These are phyloP conservation scores for Potorous gilbertii DNA, from an alignment of 2,797 vertebrate species.

Conservation along the genomic window DNA sequence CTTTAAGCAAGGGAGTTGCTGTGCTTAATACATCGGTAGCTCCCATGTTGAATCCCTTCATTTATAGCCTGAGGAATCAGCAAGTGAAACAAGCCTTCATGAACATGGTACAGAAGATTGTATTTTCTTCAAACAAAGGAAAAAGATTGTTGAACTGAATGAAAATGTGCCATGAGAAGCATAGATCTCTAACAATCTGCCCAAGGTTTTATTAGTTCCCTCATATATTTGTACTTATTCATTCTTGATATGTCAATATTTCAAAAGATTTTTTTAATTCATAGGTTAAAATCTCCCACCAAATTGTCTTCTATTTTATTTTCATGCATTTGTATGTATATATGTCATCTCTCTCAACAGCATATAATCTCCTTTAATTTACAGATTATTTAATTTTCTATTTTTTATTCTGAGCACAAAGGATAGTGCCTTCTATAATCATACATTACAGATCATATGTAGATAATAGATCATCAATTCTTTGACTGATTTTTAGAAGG, in stretches of 20 bases:
- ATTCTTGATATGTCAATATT: not conserved
- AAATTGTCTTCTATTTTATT: not conserved
- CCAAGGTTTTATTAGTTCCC: not conserved
- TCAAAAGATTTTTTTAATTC: not conserved
- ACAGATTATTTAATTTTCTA: not conserved
- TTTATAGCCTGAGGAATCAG: constrained; percentile 64
- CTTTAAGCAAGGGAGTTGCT: constrained; percentile 51
- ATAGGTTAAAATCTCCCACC: not conserved
- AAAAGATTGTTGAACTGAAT: not conserved
- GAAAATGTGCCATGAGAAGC: not conserved
- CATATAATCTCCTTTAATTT: not conserved
- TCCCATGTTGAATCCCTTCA: constrained; percentile 71
- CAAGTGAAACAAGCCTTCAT: constrained; percentile 64
- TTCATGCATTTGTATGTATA: not conserved
- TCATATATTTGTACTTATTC: not conserved
- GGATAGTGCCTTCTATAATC: not conserved
- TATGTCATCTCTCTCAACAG: not conserved
- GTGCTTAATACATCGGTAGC: constrained; percentile 62
- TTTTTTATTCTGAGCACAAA: not conserved
- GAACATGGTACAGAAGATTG: not conserved
- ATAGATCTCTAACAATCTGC: not conserved
- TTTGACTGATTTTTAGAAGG: not conserved
- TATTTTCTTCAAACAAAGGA: constrained; percentile 28
- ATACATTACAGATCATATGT: too few species aligned
- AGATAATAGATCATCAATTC: not conserved